These are phyloP conservation scores for Ooceraea biroi DNA, from an alignment of 1,140 invertebrate species.

Conservation along the genomic window DNA sequence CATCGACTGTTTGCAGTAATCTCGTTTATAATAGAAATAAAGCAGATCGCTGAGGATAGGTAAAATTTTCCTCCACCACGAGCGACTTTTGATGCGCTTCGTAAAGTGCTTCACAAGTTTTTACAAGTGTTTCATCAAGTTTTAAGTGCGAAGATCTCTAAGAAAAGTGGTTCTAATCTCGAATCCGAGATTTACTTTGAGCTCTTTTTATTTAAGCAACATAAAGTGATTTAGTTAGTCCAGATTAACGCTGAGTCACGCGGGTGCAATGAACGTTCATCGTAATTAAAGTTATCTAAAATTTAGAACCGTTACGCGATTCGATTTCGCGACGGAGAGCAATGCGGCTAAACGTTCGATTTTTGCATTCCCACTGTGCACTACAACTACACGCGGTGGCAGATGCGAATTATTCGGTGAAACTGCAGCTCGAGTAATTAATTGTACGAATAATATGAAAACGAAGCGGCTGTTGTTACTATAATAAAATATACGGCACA, in stretches of 20 bases:
- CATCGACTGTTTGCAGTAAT: too few species aligned
- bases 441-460: constrained; percentile 47
- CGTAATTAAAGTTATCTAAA: constrained; percentile 46
- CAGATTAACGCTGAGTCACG: background rate
- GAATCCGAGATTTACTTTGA: too few species aligned
- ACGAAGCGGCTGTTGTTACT: background rate
- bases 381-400: constrained; percentile 21
- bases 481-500: constrained; percentile 20
- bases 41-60: too few species aligned
- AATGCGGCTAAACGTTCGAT: constrained; percentile 26
- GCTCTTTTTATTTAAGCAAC: background rate
- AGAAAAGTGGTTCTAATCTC: too few species aligned
- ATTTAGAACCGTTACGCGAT: constrained; percentile 45
- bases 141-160: too few species aligned
- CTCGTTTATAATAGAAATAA: too few species aligned
- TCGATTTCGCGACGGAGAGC: background rate
- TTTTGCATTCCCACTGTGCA: constrained; percentile 15
- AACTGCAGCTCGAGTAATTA: constrained; percentile 47
- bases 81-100: too few species aligned
- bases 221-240: constrained; percentile 17
- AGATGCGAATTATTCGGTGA: constrained; percentile 45
- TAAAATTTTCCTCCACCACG: too few species aligned
- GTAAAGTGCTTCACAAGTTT: too few species aligned
- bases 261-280: constrained; percentile 20
- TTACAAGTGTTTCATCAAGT: too few species aligned